Conservation (phyloP, 1,140 invertebrate genomes). For the Carposina sasakii region DNA sequence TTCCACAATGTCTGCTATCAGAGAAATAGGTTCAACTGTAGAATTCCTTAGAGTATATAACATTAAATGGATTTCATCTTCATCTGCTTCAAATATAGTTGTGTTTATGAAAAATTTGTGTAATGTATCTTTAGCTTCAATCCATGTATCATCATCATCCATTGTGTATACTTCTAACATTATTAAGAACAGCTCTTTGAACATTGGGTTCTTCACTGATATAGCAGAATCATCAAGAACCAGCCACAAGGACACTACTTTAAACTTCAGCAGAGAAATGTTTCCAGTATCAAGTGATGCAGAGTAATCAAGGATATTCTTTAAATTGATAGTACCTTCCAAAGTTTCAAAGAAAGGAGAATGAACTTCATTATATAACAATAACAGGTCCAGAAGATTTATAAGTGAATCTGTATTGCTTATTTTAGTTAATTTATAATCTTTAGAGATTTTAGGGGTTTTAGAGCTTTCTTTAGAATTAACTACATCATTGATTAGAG, state of each 20-base stretch:
- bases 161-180: conserved; percentile 73
- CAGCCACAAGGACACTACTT: conserved; percentile 77
- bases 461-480: conserved; percentile 19
- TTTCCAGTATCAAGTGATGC: conserved; percentile 41
- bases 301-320: conserved; percentile 62
- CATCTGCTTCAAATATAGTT: conserved; percentile 75
- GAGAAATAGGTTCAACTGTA: conserved; percentile 36
- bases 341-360: conserved; percentile 71
- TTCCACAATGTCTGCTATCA: conserved; percentile 56
- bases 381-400: conserved; percentile 71
- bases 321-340: conserved; percentile 63
- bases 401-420: conserved; percentile 59
- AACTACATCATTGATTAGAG: conserved; percentile 63
- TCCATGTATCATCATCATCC: conserved; percentile 57
- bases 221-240: conserved; percentile 73
- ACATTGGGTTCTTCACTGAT: conserved; percentile 73
- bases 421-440: conserved; percentile 43
- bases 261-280: conserved; percentile 74
- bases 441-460: conserved; percentile 31
- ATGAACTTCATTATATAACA: conserved; percentile 71
- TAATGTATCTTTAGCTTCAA: conserved; percentile 60
- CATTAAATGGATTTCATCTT: conserved; percentile 79
- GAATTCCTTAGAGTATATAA: conserved; percentile 69
- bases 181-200: conserved; percentile 73
- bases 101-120: conserved; percentile 74